Evolutionary conservation across 2,113 vertebrate species (phyloP).

Genomic region (Pelecanoides urinatrix): DNA sequence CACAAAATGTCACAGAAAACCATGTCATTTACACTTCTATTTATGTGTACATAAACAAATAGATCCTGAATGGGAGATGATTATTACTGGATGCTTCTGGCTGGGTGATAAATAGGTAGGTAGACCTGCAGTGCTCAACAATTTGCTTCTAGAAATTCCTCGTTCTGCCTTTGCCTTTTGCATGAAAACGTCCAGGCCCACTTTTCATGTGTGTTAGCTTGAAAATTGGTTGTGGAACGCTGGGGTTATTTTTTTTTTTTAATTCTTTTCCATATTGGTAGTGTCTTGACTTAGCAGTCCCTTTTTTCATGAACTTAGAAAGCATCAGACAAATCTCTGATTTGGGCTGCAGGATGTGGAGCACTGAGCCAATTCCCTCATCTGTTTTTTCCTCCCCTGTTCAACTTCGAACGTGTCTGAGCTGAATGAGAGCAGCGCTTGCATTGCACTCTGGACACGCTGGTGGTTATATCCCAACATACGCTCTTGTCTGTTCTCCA

Average conservation of each 20-base stretch:
- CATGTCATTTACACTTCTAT: background rate
- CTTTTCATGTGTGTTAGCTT: background rate
- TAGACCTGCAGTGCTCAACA: background rate
- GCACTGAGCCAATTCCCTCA: background rate
- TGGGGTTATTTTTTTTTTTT: background rate
- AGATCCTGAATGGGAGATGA: background rate
- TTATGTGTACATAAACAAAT: background rate
- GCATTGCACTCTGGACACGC: rapidly evolving
- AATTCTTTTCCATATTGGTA: background rate
- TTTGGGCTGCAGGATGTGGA: background rate
- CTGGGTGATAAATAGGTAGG: background rate
- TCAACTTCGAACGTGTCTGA: background rate
- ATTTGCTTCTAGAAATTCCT: background rate
- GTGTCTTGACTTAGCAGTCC: background rate
- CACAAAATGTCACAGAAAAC: background rate
- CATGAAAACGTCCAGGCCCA: background rate
- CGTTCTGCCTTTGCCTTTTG: background rate
- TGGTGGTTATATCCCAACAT: background rate
- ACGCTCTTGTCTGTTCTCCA: background rate
- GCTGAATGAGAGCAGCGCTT: background rate
- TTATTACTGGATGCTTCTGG: background rate
- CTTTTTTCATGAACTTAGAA: background rate
- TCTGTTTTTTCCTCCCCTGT: too few relatives aligned
- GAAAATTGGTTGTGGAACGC: background rate
- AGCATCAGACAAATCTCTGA: background rate